Evolutionary conservation across 1,140 invertebrate genomes (phyloP).

Genomic region (Pogonomyrmex californicus): DNA sequence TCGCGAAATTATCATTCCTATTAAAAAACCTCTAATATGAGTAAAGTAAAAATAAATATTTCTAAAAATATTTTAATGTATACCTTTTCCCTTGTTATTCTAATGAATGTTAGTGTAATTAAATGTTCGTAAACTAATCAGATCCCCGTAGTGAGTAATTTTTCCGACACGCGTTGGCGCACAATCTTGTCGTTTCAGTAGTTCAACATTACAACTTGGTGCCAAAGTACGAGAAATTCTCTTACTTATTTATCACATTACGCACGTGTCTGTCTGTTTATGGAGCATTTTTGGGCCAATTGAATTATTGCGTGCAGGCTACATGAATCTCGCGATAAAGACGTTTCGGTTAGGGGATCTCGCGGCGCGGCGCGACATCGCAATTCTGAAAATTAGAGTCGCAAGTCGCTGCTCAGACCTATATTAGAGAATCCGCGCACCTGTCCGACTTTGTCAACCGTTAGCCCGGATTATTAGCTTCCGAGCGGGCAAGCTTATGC

Average conservation of each 20-base stretch:
- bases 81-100: neutral
- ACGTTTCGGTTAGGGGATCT: conserved; percentile 60
- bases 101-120: no score
- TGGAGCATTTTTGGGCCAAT: conserved; percentile 66
- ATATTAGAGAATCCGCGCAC: conserved; percentile 67
- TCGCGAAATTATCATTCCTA: neutral
- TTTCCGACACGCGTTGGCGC: conserved; percentile 41
- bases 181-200: neutral
- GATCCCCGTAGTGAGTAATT: neutral
- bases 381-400: conserved; percentile 69
- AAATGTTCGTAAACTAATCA: neutral
- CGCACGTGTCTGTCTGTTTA: conserved; percentile 14
- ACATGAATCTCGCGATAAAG: conserved; percentile 71
- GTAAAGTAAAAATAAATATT: neutral
- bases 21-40: neutral
- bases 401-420: conserved; percentile 49
- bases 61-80: neutral
- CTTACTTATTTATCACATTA: conserved; percentile 53
- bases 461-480: conserved; percentile 69
- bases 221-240: conserved; percentile 54
- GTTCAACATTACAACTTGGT: conserved; percentile 23
- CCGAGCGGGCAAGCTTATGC: conserved; percentile 51
- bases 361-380: conserved; percentile 18
- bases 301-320: conserved; percentile 50
- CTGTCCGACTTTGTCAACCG: conserved; percentile 64